These are phyloP conservation scores for Chrysolina americana DNA, from an alignment of 2,888 invertebrate species.

Conservation along the genomic window DNA sequence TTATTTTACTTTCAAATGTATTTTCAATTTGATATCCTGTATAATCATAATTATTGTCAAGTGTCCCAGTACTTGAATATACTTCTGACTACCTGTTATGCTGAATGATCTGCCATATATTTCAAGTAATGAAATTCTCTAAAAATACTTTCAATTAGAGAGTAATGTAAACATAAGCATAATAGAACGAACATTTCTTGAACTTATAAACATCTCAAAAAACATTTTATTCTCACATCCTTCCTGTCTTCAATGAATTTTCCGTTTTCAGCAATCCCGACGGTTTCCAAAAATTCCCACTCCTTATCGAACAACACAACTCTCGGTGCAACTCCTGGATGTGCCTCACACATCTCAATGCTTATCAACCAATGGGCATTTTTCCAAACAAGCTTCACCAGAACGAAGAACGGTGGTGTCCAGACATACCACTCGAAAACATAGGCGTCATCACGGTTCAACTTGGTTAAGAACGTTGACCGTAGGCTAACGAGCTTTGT, in stretches of 20 bases:
- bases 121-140: too few species aligned
- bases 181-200: too few species aligned
- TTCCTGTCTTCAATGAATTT: neutral
- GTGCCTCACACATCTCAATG: neutral
- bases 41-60: too few species aligned
- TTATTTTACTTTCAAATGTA: too few species aligned
- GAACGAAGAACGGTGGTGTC: conserved; percentile 1
- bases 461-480: neutral
- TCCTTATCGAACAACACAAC: neutral
- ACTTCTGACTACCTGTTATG: too few species aligned
- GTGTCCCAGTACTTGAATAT: too few species aligned
- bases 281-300: neutral
- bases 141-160: too few species aligned
- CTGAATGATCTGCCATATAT: too few species aligned
- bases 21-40: too few species aligned
- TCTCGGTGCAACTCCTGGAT: neutral
- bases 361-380: neutral
- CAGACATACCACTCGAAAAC: neutral
- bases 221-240: conserved; percentile 1
- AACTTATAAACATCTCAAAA: neutral
- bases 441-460: neutral
- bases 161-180: too few species aligned
- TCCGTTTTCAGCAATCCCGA: neutral
- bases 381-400: neutral
- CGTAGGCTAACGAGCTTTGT: neutral